A percentile compares a stretch with the other conserved stretches of the same genome.
Conservation (phyloP, 2,113 vertebrate genomes). For the Cettia cetti region DNA sequence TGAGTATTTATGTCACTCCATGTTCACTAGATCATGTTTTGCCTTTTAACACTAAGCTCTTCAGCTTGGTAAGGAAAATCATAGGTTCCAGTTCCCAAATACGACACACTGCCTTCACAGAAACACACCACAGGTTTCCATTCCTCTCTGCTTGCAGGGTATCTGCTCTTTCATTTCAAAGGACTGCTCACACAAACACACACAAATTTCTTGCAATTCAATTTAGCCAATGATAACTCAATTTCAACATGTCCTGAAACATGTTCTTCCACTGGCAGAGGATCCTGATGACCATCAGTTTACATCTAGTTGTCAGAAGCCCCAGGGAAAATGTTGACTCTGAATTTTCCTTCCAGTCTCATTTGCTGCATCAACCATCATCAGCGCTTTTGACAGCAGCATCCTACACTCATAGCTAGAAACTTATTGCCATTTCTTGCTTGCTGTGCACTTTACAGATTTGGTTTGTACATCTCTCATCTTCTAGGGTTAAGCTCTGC, state of each 20-base stretch:
- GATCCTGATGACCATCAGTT: neutral
- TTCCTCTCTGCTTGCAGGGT: neutral
- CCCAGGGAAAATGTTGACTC: neutral
- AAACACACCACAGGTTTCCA: neutral
- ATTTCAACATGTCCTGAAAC: neutral
- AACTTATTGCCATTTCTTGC: neutral
- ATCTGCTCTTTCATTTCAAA: neutral
- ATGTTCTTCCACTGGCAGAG: neutral
- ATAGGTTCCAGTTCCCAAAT: neutral
- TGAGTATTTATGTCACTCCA: neutral
- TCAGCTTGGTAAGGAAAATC: neutral
- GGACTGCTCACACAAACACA: neutral
- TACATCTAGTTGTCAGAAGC: conserved; percentile 16
- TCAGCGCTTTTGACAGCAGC: neutral
- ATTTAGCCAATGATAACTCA: neutral
- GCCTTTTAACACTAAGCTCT: neutral
- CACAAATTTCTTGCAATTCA: conserved; percentile 2
- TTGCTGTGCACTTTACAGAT: neutral
- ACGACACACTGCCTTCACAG: neutral
- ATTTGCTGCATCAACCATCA: neutral
- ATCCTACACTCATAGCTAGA: neutral
- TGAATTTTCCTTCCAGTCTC: conserved; percentile 3
- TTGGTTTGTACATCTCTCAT: neutral
- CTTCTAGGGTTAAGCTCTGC: neutral
- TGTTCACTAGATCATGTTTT: neutral